phyloP scores from a whole-genome alignment of 2,888 invertebrate species.

The Plebejus anna region DNA sequence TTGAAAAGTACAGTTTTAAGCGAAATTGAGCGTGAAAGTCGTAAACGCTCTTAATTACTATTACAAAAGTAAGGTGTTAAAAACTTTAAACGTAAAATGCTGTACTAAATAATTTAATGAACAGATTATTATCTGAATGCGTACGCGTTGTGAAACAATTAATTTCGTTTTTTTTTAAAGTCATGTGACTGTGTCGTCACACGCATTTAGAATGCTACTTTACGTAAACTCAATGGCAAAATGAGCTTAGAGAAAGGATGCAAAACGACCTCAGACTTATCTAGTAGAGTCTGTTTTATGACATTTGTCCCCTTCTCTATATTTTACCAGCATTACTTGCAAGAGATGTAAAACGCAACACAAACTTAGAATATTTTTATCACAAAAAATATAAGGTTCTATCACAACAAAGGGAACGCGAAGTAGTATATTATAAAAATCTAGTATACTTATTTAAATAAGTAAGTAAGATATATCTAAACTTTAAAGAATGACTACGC shows the following conservation, averaged over 20 bases:
- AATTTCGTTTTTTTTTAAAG: not conserved
- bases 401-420: too few species aligned
- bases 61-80: not conserved
- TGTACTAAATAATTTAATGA: not conserved
- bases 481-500: not conserved
- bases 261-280: not conserved
- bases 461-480: not conserved
- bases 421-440: too few species aligned
- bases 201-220: slow-evolving; percentile 9
- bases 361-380: too few species aligned
- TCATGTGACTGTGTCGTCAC: slow-evolving; percentile 25
- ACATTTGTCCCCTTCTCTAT: not conserved
- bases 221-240: slow-evolving; percentile 22
- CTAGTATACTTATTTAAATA: not conserved
- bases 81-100: not conserved
- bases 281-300: not conserved
- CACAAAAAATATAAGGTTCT: too few species aligned
- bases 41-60: not conserved
- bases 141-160: slow-evolving; percentile 22
- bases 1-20: too few species aligned
- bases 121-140: not conserved
- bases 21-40: too few species aligned
- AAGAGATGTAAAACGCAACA: too few species aligned
- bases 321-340: too few species aligned
- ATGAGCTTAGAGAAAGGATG: slow-evolving; percentile 14